Evolutionary conservation across 2,888 invertebrate genomes (phyloP).

Genomic region (Eurytoma californica): DNA sequence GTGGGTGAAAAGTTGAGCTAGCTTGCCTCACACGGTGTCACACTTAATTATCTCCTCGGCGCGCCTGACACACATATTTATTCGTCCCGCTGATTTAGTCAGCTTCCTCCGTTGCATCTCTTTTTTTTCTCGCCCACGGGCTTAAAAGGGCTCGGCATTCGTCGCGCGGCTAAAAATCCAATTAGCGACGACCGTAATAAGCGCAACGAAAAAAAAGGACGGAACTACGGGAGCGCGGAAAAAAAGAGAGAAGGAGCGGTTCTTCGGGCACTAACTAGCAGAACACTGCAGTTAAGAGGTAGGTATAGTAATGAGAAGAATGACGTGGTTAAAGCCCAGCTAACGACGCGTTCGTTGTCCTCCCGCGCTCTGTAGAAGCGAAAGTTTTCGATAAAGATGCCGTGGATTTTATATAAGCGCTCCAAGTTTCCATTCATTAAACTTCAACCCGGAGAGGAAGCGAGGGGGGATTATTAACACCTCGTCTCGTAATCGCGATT

Average conservation of each 20-base stretch:
- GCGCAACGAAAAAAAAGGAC: constrained; percentile 13
- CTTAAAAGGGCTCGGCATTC: constrained; percentile 6
- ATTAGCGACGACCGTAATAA: constrained; percentile 37
- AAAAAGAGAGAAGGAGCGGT: not conserved
- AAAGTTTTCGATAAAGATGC: constrained; percentile 34
- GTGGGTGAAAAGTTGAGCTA: no score
- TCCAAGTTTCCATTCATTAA: constrained; percentile 24
- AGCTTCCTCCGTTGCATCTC: not conserved
- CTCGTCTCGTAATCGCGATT: no score
- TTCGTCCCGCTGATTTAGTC: not conserved
- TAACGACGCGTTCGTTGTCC: not conserved
- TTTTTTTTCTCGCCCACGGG: not conserved
- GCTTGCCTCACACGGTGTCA: no score
- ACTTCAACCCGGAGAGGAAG: not conserved
- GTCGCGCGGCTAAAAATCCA: constrained; percentile 39
- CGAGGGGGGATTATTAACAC: no score
- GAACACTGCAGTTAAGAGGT: constrained; percentile 37
- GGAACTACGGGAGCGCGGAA: not conserved
- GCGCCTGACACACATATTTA: constrained; percentile 6
- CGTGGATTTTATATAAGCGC: not conserved
- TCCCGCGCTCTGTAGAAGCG: not conserved
- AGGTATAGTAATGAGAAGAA: constrained; percentile 33
- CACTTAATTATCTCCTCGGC: not conserved
- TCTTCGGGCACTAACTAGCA: constrained; percentile 15
- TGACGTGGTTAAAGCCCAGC: constrained; percentile 31